phyloP scores from a whole-genome alignment of 2,888 invertebrate genomes.

The Aporophyla nigra region DNA sequence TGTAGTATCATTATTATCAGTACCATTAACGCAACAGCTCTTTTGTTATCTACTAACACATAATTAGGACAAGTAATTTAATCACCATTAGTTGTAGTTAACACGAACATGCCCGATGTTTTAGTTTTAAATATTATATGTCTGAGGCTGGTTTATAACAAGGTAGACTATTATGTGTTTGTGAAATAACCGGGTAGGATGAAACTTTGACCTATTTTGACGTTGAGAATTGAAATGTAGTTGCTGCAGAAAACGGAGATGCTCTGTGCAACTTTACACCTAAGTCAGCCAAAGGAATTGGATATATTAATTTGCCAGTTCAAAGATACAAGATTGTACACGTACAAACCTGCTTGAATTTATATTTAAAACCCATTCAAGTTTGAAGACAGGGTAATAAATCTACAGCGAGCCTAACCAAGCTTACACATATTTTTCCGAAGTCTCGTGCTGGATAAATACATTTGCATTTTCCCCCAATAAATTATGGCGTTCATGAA shows the following conservation, averaged over 20 bases:
- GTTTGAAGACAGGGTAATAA: conserved; percentile 51
- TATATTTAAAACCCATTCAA: conserved; percentile 49
- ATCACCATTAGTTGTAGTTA: conserved; percentile 68
- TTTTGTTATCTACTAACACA: conserved; percentile 67
- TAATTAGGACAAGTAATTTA: conserved; percentile 72
- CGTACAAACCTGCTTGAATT: conserved; percentile 37
- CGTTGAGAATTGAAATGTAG: conserved; percentile 28
- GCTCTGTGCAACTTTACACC: conserved; percentile 20
- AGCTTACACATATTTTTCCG: conserved; percentile 59
- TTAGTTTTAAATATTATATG: conserved; percentile 57
- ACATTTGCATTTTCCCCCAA: conserved; percentile 58
- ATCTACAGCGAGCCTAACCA: conserved; percentile 33
- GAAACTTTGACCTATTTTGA: conserved; percentile 29
- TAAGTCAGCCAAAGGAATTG: conserved; percentile 4
- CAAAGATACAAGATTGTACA: conserved; percentile 34
- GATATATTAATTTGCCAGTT: conserved; percentile 48
- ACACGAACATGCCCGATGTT: conserved; percentile 65
- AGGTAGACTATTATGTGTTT: neutral
- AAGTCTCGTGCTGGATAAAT: conserved; percentile 53
- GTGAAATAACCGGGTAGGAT: neutral
- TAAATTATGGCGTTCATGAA: conserved; percentile 60
- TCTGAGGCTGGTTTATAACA: conserved; percentile 12
- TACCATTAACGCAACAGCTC: conserved; percentile 68
- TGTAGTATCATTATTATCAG: conserved; percentile 63
- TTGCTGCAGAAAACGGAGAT: neutral